phyloP scores from a whole-genome alignment of 2,113 vertebrate genomes.

The Zosterops pallidus region DNA sequence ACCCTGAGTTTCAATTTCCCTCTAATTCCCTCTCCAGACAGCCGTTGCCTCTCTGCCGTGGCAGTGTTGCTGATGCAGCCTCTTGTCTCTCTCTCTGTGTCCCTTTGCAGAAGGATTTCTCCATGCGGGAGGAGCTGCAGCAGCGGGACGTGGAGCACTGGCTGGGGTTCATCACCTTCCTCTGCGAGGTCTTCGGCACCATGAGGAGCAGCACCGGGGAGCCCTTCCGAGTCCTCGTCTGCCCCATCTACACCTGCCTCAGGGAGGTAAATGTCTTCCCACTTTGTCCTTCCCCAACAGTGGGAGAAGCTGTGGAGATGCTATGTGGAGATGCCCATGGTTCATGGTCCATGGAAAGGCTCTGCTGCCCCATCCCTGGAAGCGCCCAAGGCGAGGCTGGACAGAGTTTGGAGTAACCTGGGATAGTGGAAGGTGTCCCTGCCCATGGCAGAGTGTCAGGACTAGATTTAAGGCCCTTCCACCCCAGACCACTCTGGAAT shows the following conservation, averaged over 20 bases:
- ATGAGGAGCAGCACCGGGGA: slow-evolving; percentile 95
- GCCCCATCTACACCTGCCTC: slow-evolving; percentile 97
- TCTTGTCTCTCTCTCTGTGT: slow-evolving; percentile 39
- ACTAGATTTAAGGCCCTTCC: not conserved
- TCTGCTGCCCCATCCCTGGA: not conserved
- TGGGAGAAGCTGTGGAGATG: fast-evolving
- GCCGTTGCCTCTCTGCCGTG: not conserved
- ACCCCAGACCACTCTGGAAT: not conserved
- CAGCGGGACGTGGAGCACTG: slow-evolving; percentile 91
- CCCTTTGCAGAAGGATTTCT: slow-evolving; percentile 89
- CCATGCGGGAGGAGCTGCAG: slow-evolving; percentile 87
- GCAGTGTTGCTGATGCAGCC: slow-evolving; percentile 17
- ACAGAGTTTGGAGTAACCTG: not conserved
- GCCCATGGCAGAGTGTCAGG: not conserved
- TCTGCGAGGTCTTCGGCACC: slow-evolving; percentile 94
- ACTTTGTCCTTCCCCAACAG: not conserved
- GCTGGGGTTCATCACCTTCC: slow-evolving; percentile 98
- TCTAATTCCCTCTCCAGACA: not conserved
- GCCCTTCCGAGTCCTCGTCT: slow-evolving; percentile 94
- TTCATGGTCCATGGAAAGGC: not conserved
- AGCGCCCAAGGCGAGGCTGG: not conserved
- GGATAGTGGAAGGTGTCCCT: not conserved
- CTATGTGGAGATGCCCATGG: fast-evolving
- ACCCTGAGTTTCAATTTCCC: slow-evolving; percentile 35
- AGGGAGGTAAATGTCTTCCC: slow-evolving; percentile 84